Base-by-base conservation (phyloP, 1,140 invertebrate species). In the Papilio polyxenes region DNA sequence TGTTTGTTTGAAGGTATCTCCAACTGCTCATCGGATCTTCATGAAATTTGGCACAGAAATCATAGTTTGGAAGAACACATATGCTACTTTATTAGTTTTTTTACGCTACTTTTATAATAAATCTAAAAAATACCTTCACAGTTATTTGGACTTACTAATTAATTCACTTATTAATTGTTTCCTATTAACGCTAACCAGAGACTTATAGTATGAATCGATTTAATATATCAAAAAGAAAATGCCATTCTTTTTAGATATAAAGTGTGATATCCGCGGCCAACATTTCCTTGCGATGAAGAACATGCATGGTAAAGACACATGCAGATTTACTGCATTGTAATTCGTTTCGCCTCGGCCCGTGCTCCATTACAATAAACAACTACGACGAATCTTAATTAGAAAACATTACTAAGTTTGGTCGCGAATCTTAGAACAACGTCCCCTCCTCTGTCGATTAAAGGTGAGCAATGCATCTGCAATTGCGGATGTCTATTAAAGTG, bases 331-430 rank as follows among this genome's bases (percentile, higher is more conserved):
- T 77, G 48, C 75, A 77, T 77, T 77, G n/a, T 51, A 77, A 53
- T 77, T 77, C 75, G 23, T 31, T 5, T 49, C 75, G 20, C 11
- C 75, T 49, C 75, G 75, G 20, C 75, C 75, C 75, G 75, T 77
- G 75, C 75, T 20, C 48, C 75, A 77, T 77, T 77, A 77, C 48
- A 75, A 75, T 75, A 49, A 75, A 77, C 75, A 75, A 75, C 44
- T 77, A 31, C n/a, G 20, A 51, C 75, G 75, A 77, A 77, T 77
- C 48, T 37, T 77, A 77, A 77, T 77, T 51, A 77, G 49, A 77
- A 53, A 56, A 75, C 48, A 44, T 76, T 51, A 23, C 53, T 10
- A 53, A 77, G 75, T 77, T 77, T 77, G 3, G 75, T 77, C 75
- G 75, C 75, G 20, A 17, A 77, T n/a, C 11, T 77, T 53, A 6